phyloP scores from a whole-genome alignment of 2,113 vertebrate species.

The Thalassarche chlororhynchos region DNA sequence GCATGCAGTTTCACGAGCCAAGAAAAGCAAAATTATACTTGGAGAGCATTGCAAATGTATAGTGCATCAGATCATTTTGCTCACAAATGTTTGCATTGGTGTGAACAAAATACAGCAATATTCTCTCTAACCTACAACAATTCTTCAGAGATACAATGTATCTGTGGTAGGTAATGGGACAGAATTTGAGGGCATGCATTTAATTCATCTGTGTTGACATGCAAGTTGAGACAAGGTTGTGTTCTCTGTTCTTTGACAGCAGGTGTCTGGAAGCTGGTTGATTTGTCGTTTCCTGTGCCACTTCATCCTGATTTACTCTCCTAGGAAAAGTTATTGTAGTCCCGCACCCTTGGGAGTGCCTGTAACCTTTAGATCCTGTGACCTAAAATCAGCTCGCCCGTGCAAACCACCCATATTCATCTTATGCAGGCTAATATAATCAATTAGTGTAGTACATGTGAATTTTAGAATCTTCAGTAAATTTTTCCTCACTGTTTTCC shows the following conservation, averaged over 20 bases:
- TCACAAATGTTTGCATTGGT: neutral
- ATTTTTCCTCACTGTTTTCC: neutral
- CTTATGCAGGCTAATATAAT: neutral
- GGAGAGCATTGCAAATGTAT: neutral
- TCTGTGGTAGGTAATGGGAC: neutral
- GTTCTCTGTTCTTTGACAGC: neutral
- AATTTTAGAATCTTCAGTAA: neutral
- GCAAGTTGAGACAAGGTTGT: neutral
- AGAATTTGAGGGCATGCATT: neutral
- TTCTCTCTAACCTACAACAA: neutral
- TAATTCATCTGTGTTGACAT: neutral
- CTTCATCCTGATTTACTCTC: neutral
- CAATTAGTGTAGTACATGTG: rapidly evolving
- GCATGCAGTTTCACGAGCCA: neutral
- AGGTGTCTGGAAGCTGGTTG: neutral
- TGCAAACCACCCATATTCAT: neutral
- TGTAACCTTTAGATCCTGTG: neutral
- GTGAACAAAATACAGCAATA: neutral
- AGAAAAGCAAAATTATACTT: neutral
- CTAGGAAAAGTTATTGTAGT: neutral
- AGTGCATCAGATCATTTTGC: neutral
- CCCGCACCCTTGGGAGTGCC: neutral
- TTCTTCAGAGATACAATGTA: neutral
- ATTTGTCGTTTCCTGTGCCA: neutral
- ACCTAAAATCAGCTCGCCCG: rapidly evolving